Conservation (phyloP, 1,140 invertebrate species). For the Asobara japonica region DNA sequence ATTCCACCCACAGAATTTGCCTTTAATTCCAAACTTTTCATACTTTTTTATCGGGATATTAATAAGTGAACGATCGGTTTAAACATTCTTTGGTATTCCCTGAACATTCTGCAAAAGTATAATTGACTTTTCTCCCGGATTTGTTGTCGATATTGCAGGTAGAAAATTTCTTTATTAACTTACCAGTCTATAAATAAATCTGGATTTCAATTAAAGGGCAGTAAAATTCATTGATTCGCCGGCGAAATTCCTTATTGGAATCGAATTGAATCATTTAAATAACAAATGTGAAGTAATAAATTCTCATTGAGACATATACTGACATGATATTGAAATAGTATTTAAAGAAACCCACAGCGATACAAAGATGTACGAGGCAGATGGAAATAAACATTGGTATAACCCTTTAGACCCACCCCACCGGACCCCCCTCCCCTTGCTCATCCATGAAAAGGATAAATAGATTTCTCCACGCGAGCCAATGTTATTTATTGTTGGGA, state of each 20-base stretch:
- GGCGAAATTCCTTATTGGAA: not conserved
- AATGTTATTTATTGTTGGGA: slow-evolving; percentile 9
- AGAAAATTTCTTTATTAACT: too few species aligned
- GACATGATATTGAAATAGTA: slow-evolving; percentile 9
- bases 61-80: too few species aligned
- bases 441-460: slow-evolving; percentile 6
- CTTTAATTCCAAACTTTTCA: too few species aligned
- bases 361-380: slow-evolving; percentile 5
- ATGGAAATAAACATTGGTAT: slow-evolving; percentile 12
- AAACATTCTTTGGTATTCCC: too few species aligned
- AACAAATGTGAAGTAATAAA: not conserved
- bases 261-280: not conserved
- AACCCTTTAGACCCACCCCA: not conserved
- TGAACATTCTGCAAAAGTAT: too few species aligned
- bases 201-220: too few species aligned
- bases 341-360: slow-evolving; percentile 11
- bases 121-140: too few species aligned
- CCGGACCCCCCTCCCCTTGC: not conserved
- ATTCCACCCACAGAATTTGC: too few species aligned
- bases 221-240: not conserved
- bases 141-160: too few species aligned
- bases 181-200: too few species aligned
- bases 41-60: too few species aligned
- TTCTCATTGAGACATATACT: not conserved
- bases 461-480: slow-evolving; percentile 16